Evolutionary conservation across 53 echinoderm and acorn worm genomes (phyloP), one percentile per base, ranked within the genome.

Genomic region (Henricia sp.): DNA sequence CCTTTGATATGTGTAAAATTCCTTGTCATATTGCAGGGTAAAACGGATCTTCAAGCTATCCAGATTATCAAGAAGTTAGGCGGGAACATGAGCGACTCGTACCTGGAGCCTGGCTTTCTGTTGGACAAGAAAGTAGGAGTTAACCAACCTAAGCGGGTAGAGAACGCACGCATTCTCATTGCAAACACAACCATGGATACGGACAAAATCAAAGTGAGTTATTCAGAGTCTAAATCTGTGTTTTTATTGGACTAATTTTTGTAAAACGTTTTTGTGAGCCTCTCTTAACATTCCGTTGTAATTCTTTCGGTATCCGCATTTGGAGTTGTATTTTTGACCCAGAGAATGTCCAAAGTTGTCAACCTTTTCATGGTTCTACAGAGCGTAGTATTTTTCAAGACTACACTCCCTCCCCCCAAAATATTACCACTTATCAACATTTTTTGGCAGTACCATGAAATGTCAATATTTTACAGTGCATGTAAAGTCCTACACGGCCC

Each of bases 171-270:
- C 62, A 91, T 96, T 52, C 65, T 96, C 51, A 85, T 96, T 3
- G 91, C 93, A 13, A 93, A 96, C 83, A 96, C 96, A 10, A 72
- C 96, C 40, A 96, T 96, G 96, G 96, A 96, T 39, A 93, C 96
- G 50, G 93, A 96, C 68, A 93, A 96, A 85, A 88, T 96, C 58
- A 96, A 96, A 87, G 96, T 95, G 8, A 60, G 83, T 64, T 44
- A 35, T 6, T n/a, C n/a, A n/a, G n/a, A n/a, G n/a, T 21, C 2
- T 20, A 32, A 23, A 9, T 52, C 53, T 10, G 16, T 24, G 53
- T 6, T 17, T 8, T 4, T 50, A 11, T 69, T 13, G 13, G 33
- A n/a, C n/a, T n/a, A n/a, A n/a, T n/a, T n/a, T n/a, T n/a, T n/a
- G n/a, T n/a, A n/a, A n/a, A n/a, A n/a, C 19, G 39, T 30, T 32